phyloP scores from a whole-genome alignment of 2,113 vertebrate genomes.

The Pseudorectes ferrugineus region DNA sequence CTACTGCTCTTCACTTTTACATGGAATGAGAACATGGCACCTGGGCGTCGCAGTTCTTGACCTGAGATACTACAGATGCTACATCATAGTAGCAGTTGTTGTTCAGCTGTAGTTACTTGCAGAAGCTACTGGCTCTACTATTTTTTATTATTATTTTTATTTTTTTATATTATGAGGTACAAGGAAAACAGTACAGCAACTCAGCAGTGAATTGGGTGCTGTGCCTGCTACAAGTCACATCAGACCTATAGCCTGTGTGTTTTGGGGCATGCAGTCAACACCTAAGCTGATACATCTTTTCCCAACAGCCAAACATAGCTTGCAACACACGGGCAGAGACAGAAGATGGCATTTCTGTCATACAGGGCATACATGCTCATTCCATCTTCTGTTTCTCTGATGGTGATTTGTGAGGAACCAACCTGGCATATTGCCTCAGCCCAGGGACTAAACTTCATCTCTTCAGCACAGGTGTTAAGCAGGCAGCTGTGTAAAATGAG shows the following conservation, averaged over 20 bases:
- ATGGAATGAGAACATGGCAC: background rate
- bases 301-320: background rate
- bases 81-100: background rate
- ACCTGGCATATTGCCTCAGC: background rate
- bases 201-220: background rate
- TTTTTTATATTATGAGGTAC: background rate
- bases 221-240: background rate
- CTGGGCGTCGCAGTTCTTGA: background rate
- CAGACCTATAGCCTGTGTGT: background rate
- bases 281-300: background rate
- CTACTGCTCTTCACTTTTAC: background rate
- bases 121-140: background rate
- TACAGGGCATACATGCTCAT: background rate
- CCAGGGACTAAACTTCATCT: background rate
- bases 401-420: background rate
- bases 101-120: background rate
- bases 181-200: background rate
- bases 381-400: background rate
- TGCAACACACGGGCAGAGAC: background rate
- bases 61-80: background rate
- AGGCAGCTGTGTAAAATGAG: background rate
- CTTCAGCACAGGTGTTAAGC: background rate
- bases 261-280: background rate
- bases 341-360: constrained; percentile 27
- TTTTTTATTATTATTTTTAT: background rate